Evolutionary conservation across 1,140 invertebrate species (phyloP).

Genomic region (Trichonephila clavata): DNA sequence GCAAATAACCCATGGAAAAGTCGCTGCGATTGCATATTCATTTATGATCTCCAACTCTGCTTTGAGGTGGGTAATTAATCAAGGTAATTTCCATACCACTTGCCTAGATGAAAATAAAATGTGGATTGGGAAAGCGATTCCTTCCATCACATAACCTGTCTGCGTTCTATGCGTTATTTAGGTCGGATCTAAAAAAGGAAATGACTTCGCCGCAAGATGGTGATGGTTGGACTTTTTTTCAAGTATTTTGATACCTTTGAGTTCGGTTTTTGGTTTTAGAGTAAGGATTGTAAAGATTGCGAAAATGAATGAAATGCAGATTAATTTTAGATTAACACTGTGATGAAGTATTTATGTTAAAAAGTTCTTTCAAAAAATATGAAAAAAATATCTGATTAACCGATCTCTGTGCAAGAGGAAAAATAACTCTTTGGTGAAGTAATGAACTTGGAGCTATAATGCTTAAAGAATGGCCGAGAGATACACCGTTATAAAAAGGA

Average conservation of each 20-base stretch:
- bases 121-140: constrained; percentile 19
- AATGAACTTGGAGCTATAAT: too few species aligned
- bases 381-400: too few species aligned
- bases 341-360: too few species aligned
- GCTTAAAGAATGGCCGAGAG: too few species aligned
- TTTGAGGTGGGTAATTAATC: constrained; percentile 12
- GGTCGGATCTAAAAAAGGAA: constrained; percentile 19
- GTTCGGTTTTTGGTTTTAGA: neutral
- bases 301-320: too few species aligned
- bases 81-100: constrained; percentile 40
- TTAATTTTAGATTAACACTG: too few species aligned
- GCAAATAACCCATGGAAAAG: constrained; percentile 31
- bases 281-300: neutral
- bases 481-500: too few species aligned
- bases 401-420: too few species aligned
- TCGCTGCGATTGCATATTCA: neutral
- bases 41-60: neutral
- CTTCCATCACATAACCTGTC: constrained; percentile 20
- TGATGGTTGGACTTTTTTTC: neutral
- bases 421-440: too few species aligned
- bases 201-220: neutral
- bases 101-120: constrained; percentile 40
- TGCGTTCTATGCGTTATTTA: constrained; percentile 21
- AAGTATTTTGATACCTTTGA: neutral
- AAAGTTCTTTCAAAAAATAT: too few species aligned